Evolutionary conservation across 2,113 vertebrate species (phyloP).

Genomic region (Lepisosteus oculatus): DNA sequence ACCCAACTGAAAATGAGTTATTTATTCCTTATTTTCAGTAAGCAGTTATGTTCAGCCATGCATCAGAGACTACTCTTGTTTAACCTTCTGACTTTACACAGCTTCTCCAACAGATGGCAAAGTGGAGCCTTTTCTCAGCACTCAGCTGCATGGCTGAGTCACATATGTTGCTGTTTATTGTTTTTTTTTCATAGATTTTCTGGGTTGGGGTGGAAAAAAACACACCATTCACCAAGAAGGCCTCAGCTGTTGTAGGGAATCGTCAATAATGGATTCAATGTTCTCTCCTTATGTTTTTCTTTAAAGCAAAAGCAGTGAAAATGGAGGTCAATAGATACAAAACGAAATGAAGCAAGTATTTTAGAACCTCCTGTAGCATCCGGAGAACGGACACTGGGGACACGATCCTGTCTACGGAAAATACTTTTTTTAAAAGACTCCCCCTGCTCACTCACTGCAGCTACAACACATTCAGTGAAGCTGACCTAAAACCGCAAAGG

Average conservation of each 20-base stretch:
- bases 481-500: too few relatives aligned
- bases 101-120: constrained; percentile 57
- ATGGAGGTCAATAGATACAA: constrained; percentile 72
- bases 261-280: constrained; percentile 76
- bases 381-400: too few relatives aligned
- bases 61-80: neutral
- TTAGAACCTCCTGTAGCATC: constrained; percentile 41
- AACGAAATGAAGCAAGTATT: constrained; percentile 53
- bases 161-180: constrained; percentile 63
- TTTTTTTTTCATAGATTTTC: constrained; percentile 62
- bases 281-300: constrained; percentile 71
- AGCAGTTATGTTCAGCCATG: neutral
- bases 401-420: too few relatives aligned
- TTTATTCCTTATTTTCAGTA: constrained; percentile 2
- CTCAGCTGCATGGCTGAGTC: constrained; percentile 43
- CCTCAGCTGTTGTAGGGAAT: constrained; percentile 77
- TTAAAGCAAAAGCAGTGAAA: constrained; percentile 67
- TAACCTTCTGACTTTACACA: constrained; percentile 20
- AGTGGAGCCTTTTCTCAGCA: constrained; percentile 16
- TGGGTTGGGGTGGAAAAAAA: constrained; percentile 22
- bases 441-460: too few relatives aligned
- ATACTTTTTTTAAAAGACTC: too few relatives aligned
- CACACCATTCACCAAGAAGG: constrained; percentile 60
- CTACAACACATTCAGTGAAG: too few relatives aligned
- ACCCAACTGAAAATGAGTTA: constrained; percentile 15